Percentiles rank a stretch among this genome's conserved stretches.
These are phyloP conservation scores for Cotesia vestalis DNA, from an alignment of 1,140 invertebrate genomes.

Conservation along the genomic window DNA sequence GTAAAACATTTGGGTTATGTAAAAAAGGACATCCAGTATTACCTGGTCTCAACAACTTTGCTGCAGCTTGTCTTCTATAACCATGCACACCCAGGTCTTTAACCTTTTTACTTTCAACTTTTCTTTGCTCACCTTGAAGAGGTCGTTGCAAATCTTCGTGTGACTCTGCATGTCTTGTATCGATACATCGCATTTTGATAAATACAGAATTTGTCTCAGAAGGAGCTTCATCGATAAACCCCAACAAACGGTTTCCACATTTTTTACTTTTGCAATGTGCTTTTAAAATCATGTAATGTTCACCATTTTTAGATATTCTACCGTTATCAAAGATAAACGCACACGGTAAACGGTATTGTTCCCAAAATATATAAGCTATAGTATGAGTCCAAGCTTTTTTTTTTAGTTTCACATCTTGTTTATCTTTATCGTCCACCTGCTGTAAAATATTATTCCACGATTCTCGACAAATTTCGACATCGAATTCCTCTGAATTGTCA, in stretches of 20 bases:
- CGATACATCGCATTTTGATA: neutral
- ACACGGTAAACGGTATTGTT: slow-evolving; percentile 5
- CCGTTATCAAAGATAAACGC: neutral
- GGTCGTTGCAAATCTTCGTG: slow-evolving; percentile 1
- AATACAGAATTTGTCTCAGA: neutral
- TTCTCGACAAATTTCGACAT: neutral
- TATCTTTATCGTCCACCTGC: neutral
- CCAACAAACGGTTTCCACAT: neutral
- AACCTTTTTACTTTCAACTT: neutral
- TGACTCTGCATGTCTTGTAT: neutral
- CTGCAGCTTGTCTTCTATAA: neutral
- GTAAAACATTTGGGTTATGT: neutral
- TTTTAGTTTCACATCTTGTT: neutral
- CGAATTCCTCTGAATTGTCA: neutral
- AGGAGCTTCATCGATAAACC: neutral
- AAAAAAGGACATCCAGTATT: neutral
- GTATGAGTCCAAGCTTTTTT: neutral
- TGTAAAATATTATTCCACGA: neutral
- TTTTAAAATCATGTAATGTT: neutral
- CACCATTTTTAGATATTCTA: neutral
- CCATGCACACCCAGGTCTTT: neutral
- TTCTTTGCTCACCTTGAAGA: neutral
- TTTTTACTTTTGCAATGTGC: neutral
- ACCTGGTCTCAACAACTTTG: neutral
- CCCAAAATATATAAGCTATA: neutral